phyloP scores from a whole-genome alignment of 2,888 invertebrate genomes.

The Eremobia ochroleuca region DNA sequence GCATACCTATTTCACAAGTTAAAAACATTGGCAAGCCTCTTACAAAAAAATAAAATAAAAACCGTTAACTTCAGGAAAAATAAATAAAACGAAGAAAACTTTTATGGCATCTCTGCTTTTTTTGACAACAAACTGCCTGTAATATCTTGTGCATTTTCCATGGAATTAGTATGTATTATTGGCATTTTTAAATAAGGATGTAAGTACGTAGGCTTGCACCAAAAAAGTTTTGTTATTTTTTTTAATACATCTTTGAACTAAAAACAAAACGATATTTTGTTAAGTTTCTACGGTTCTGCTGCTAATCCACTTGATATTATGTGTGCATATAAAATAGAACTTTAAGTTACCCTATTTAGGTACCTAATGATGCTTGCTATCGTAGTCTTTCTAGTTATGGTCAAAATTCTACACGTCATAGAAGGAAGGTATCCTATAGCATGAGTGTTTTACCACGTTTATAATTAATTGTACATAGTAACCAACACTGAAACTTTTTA shows the following conservation, averaged over 20 bases:
- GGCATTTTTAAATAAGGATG: not conserved
- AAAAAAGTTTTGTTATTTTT: slow-evolving; percentile 11
- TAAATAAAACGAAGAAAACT: slow-evolving; percentile 15
- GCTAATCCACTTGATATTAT: not conserved
- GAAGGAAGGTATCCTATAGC: no score
- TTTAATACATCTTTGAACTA: no score
- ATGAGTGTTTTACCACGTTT: not conserved
- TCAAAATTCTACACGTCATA: not conserved
- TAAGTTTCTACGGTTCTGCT: not conserved
- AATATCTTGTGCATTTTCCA: no score
- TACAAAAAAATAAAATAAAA: not conserved
- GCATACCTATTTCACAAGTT: not conserved
- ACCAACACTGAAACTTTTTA: not conserved
- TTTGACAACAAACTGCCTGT: not conserved
- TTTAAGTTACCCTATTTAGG: not conserved
- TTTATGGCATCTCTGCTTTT: not conserved
- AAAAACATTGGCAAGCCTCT: not conserved
- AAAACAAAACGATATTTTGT: not conserved
- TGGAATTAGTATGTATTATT: not conserved
- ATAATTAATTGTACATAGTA: not conserved
- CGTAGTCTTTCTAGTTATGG: not conserved
- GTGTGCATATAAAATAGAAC: not conserved
- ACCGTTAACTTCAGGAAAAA: not conserved
- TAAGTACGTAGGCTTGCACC: not conserved
- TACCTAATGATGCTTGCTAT: not conserved